Evolutionary conservation across 1,140 invertebrate genomes (phyloP), one percentile per base, ranked within the genome.

Genomic region (Pteromalus puparum): DNA sequence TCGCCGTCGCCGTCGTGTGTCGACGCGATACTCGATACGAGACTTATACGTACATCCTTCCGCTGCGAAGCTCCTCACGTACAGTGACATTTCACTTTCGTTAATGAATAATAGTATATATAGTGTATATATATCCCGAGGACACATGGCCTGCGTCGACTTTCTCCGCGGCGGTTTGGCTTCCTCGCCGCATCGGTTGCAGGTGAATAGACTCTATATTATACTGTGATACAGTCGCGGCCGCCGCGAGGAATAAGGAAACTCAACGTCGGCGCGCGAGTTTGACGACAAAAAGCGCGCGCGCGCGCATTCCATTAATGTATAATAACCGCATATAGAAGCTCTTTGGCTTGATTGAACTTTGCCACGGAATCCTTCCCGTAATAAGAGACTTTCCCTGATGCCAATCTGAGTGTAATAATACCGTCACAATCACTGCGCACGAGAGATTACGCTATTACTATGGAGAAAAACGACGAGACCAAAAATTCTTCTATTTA

Each of bases 1-100:
- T 15, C 46, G 46, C 42, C 42, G 30, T 0, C 4, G 30, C 42
- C 42, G 12, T 46, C 42, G 12, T n/a, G n/a, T n/a, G n/a, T 9
- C 42, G 42, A 46, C 2, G 13, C 13, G 13, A 12, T 46, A 7
- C 6, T 61, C 53, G 21, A 21, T 74, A 30, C 12, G 30, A n/a
- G 21, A 26, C n/a, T 9, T 26, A 67, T 15, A 10, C 67, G 26
- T 15, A 68, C 15, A 48, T 48, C 46, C 46, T 48, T 48, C 46
- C 10, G 26, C 13, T 26, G 24, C 10, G 28, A 10, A 30, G 9
- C 30, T 5, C 1, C 65, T 28, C 15, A 70, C 68, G 26, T 30
- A 30, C 26, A 21, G 24, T 82, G 81, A 82, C 81, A 82, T 77
- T 83, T 83, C 67, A 83, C 82, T 83, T 83, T 83, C 75, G 74